Evolutionary conservation across 2,113 vertebrate species (phyloP), one percentile per base, ranked within the genome.

Genomic region (Herpailurus yagouaroundi): DNA sequence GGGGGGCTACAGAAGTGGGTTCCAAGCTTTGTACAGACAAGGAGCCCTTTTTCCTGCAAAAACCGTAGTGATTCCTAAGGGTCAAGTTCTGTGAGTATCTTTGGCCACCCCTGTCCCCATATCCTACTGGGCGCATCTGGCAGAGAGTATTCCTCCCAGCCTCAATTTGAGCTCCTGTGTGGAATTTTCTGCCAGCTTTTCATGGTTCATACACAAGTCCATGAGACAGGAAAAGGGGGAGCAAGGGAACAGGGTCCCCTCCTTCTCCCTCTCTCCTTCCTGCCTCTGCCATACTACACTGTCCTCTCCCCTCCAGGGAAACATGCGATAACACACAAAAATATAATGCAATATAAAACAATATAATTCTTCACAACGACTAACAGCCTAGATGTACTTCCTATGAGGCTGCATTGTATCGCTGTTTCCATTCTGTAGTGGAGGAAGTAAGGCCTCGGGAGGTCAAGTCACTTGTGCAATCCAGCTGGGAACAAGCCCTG

Each of bases 361-460:
- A n/a, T 0, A n/a, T 15, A 7, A 84, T 1, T 33, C n/a, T 21
- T 41, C 19, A 18, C 64, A 48, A 38, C 3, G 33, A 5, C 33
- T 31, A 23, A 36, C 31, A 18, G 60, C 45, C 55, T 1, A 2
- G 38, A 3, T 5, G 52, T 19, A 55, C 38, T 36, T 48, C 41
- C 41, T 16, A 2, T 0, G 8, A 36, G 41, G 92, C 23, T 4
- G 7, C 10, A 2, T 36, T 7, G 5, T 2, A 16, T 11, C 25
- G 3, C 15, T 12, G 15, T 31, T 68, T 23, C 92, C 57, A 27
- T 6, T 50, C 29, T 33, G 36, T 41, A 69, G 31, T 3, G 14
- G 48, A 33, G 27, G 45, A 16, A 41, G 31, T 21, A 41, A 81
- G 77, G 60, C 16, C 48, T 23, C 10, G 64, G 73, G 33, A 84